Conservation (phyloP, 2,888 invertebrate genomes). For the Sphaerophoria rueppellii region DNA sequence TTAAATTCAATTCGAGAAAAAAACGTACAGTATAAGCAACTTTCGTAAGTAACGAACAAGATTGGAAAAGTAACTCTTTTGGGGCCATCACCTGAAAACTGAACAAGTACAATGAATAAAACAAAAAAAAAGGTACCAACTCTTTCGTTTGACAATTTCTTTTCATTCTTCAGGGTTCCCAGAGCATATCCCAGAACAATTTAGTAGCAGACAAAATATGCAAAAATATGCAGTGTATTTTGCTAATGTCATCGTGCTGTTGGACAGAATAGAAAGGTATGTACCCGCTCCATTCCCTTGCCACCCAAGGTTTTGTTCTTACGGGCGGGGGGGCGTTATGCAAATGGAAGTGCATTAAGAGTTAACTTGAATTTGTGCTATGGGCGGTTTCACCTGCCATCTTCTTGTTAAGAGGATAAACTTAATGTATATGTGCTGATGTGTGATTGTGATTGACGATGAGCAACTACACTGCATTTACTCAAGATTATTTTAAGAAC, state of each 20-base stretch:
- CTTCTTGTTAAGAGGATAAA: constrained; percentile 54
- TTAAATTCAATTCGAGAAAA: no score
- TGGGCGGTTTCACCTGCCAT: constrained; percentile 49
- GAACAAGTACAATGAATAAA: no score
- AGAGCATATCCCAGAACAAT: constrained; percentile 23
- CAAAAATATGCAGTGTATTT: not conserved
- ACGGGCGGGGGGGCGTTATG: constrained; percentile 38
- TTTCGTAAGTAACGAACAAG: no score
- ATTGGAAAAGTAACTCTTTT: no score
- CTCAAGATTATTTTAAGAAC: constrained; percentile 61
- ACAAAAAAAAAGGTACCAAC: no score
- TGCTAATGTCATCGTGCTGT: constrained; percentile 1
- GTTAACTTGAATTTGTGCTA: constrained; percentile 68
- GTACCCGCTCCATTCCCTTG: not conserved
- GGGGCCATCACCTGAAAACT: no score
- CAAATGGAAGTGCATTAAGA: constrained; percentile 68
- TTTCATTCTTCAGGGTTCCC: constrained; percentile 9
- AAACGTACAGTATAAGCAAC: no score
- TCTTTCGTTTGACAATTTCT: no score
- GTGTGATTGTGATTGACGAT: constrained; percentile 18
- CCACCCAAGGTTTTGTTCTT: not conserved
- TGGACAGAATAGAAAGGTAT: constrained; percentile 14
- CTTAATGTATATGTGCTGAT: constrained; percentile 47
- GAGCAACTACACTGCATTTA: constrained; percentile 38
- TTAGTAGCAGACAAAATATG: constrained; percentile 5